phyloP scores from a whole-genome alignment of 2,888 invertebrate species.

The Mimas tiliae region DNA sequence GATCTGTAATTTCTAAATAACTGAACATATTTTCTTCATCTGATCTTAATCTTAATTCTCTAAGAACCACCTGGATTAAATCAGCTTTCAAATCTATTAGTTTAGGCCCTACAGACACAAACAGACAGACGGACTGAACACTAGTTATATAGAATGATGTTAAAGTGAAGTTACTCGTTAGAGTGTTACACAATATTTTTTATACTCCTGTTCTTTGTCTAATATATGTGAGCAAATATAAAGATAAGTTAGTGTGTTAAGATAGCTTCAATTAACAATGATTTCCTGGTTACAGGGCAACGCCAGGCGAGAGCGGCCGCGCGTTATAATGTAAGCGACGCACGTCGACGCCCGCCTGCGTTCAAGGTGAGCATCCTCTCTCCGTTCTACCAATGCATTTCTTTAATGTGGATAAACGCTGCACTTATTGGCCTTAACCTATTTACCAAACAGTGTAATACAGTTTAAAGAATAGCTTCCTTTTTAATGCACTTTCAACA shows the following conservation, averaged over 20 bases:
- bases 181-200: not conserved
- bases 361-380: constrained; percentile 73
- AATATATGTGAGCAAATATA: not conserved
- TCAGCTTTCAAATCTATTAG: no score
- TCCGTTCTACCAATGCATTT: constrained; percentile 30
- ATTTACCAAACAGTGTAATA: constrained; percentile 14
- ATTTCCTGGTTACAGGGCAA: constrained; percentile 58
- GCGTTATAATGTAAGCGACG: constrained; percentile 82
- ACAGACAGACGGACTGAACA: no score
- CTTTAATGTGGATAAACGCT: constrained; percentile 25
- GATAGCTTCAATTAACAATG: constrained; percentile 32
- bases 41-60: no score
- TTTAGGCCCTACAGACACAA: no score
- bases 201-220: not conserved
- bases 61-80: no score
- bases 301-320: constrained; percentile 59
- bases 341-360: constrained; percentile 71
- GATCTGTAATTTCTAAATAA: no score
- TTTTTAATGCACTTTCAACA: constrained; percentile 18
- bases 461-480: constrained; percentile 24
- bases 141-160: not conserved
- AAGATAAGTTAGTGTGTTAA: constrained; percentile 16
- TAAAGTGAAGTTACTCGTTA: not conserved
- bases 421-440: constrained; percentile 28
- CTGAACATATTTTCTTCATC: no score